Percentiles rank a stretch among this genome's conserved stretches.
phyloP scores from a whole-genome alignment of 2,888 invertebrate species.

The Hylaea fasciaria region DNA sequence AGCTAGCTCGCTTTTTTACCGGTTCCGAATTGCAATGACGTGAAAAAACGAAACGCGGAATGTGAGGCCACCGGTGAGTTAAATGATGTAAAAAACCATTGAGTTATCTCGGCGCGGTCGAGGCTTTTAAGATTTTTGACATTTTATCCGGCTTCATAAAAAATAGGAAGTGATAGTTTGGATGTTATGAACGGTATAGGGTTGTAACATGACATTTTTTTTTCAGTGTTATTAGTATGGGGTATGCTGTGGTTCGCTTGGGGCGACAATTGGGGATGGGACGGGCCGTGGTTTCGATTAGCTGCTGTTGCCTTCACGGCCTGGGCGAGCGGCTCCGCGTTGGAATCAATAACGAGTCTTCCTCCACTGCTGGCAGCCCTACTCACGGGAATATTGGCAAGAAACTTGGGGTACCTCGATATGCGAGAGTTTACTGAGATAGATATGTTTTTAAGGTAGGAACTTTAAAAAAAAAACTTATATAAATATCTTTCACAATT shows the following conservation, averaged over 20 bases:
- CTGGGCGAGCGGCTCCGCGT: slow-evolving; percentile 64
- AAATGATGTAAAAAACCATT: slow-evolving; percentile 29
- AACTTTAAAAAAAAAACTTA: background rate
- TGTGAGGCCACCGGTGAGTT: slow-evolving; percentile 20
- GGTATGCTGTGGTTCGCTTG: slow-evolving; percentile 65
- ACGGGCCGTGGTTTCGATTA: slow-evolving; percentile 68
- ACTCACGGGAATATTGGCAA: slow-evolving; percentile 69
- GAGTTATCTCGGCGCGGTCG: slow-evolving; percentile 18
- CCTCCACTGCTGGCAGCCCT: slow-evolving; percentile 72
- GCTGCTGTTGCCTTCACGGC: slow-evolving; percentile 60
- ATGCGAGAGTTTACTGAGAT: slow-evolving; percentile 68
- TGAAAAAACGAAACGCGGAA: slow-evolving; percentile 28
- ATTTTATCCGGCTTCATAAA: slow-evolving; percentile 13
- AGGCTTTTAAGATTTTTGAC: slow-evolving; percentile 9
- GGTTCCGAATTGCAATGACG: slow-evolving; percentile 27
- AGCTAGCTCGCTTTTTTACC: slow-evolving; percentile 27
- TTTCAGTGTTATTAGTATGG: slow-evolving; percentile 67
- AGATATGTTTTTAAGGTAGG: slow-evolving; percentile 72
- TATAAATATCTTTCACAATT: background rate
- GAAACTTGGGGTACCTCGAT: slow-evolving; percentile 68
- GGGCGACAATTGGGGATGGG: slow-evolving; percentile 68
- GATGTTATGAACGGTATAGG: slow-evolving; percentile 1
- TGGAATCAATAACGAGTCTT: slow-evolving; percentile 63
- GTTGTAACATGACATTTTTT: slow-evolving; percentile 7
- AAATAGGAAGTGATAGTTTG: slow-evolving; percentile 13